Evolutionary conservation across 2,113 vertebrate genomes (phyloP).

Genomic region (Ornithorhynchus anatinus): DNA sequence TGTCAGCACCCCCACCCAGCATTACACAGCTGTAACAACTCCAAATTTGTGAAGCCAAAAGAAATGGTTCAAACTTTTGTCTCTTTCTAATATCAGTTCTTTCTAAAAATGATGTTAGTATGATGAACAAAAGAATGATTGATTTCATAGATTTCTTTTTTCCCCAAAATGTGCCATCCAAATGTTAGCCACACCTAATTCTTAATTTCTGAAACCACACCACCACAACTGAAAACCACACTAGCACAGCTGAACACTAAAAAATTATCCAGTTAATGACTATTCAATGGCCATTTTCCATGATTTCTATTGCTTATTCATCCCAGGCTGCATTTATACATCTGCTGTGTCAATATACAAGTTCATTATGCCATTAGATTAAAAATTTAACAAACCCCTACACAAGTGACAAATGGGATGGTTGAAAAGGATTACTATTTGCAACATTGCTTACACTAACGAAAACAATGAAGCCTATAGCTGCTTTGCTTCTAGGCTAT

Average conservation of each 20-base stretch:
- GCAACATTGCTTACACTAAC: neutral
- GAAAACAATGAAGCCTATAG: neutral
- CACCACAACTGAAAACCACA: neutral
- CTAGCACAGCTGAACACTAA: slow-evolving; percentile 5
- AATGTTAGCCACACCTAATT: neutral
- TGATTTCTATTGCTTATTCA: slow-evolving; percentile 31
- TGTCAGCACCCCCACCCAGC: no score
- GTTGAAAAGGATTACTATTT: neutral
- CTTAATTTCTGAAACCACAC: neutral
- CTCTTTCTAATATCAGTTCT: no score
- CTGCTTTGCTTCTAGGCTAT: neutral
- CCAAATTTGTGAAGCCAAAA: no score
- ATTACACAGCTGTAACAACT: no score
- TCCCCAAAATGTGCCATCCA: no score
- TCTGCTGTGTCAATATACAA: slow-evolving; percentile 15
- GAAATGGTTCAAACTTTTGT: no score
- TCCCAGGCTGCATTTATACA: neutral
- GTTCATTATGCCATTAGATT: slow-evolving; percentile 1
- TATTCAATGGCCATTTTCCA: slow-evolving; percentile 18
- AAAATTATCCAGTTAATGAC: slow-evolving; percentile 8
- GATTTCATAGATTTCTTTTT: no score
- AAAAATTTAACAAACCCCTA: slow-evolving; percentile 7
- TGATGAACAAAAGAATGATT: no score
- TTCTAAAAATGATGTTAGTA: no score
- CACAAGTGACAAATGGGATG: neutral